Conservation (phyloP, 2,888 invertebrate species). For the Diarsia rubi region DNA sequence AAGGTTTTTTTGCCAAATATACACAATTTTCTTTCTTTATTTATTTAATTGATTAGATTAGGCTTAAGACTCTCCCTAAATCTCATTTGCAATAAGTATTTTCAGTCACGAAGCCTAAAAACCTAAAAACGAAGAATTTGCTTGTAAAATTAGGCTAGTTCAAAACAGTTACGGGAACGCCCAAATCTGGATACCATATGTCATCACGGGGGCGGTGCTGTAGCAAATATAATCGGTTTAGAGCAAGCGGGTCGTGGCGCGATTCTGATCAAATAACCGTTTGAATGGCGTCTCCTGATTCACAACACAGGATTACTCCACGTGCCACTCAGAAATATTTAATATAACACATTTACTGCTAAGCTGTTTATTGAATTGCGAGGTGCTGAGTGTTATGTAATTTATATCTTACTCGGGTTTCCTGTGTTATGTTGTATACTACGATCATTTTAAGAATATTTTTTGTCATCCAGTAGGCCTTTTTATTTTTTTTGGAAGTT, state of each 20-base stretch:
- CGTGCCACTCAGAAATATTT: constrained; percentile 44
- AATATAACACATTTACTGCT: constrained; percentile 50
- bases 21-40: no score
- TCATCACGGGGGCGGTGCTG: constrained; percentile 32
- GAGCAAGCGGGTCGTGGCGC: constrained; percentile 50
- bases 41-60: background rate
- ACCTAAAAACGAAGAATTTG: background rate
- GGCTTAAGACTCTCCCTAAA: background rate
- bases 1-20: no score
- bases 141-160: background rate
- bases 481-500: no score
- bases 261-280: constrained; percentile 66
- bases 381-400: constrained; percentile 8
- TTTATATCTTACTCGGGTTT: constrained; percentile 7
- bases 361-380: constrained; percentile 49
- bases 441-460: background rate
- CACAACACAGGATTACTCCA: constrained; percentile 50
- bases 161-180: background rate
- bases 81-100: background rate
- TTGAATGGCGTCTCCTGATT: constrained; percentile 62
- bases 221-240: constrained; percentile 67
- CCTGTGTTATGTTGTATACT: background rate
- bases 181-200: constrained; percentile 17
- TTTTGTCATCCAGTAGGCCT: no score
- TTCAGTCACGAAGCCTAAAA: background rate